Percentiles rank a stretch among this genome's conserved stretches.
These are phyloP conservation scores for Ophiothrix spiculata DNA, from an alignment of 35 echinoderm and acorn worm species.

Conservation along the genomic window DNA sequence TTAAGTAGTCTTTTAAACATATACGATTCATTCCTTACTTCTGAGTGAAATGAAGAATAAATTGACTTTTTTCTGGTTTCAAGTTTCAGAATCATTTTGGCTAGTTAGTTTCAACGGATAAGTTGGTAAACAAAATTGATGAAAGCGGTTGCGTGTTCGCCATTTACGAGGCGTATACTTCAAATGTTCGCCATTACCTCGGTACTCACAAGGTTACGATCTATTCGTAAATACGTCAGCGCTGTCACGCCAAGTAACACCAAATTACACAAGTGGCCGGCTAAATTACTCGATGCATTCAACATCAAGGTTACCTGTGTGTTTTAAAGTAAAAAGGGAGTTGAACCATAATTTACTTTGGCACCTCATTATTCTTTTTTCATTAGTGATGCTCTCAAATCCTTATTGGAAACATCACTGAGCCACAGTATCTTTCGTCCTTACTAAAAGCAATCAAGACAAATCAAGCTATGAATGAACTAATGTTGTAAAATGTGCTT, in stretches of 20 bases:
- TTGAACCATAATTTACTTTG: conserved; percentile 7
- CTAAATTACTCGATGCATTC: conserved; percentile 3
- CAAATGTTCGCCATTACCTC: not conserved
- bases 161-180: too few species aligned
- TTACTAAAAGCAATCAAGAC: not conserved
- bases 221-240: not conserved
- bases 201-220: not conserved
- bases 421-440: not conserved
- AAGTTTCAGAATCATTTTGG: too few species aligned
- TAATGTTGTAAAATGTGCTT: not conserved
- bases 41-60: too few species aligned
- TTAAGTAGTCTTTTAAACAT: too few species aligned
- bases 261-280: conserved; percentile 7
- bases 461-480: not conserved
- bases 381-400: conserved; percentile 4
- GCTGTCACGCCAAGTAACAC: not conserved
- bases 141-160: too few species aligned
- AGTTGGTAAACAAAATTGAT: too few species aligned
- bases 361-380: not conserved
- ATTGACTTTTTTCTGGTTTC: too few species aligned
- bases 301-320: not conserved
- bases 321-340: not conserved
- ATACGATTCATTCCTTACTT: too few species aligned
- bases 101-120: too few species aligned
- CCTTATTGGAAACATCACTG: not conserved